Base-by-base conservation (phyloP, 2,888 invertebrate genomes). In the Drosophila paramelanica region DNA sequence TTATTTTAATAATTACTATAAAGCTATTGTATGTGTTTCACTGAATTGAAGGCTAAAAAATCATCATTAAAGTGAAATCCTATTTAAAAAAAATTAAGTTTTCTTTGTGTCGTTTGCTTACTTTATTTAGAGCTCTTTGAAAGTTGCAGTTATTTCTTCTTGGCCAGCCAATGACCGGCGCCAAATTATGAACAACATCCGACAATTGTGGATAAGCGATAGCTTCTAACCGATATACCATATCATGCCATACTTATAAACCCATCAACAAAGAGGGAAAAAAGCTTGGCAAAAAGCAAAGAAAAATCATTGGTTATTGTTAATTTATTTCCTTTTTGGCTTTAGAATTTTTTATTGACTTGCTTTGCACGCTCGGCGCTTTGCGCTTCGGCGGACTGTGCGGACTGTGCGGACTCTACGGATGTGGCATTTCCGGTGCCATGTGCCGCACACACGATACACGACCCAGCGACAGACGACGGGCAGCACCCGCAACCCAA, bases 301-400 rank as follows among this genome's bases (percentile, higher is more conserved):
- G 36, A 42, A 57, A 85, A 88, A 82, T 71, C 88, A 73, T 83
- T 67, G 80, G 71, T 88, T 86, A 86, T 88, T 82, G 86, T 82
- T 88, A 88, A 88, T 84, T 86, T 86, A 84, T 84, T 88, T 84
- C 83, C 83, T 86, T 72, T 81, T 73, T 71, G 73, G 75, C 80
- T 79, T 87, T 82, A 75, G 73, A 88, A 88, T 84, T 75, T 69
- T 82, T 76, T 73, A 79, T 77, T 77, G 75, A 79, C 76, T 75
- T 56, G 71, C 64, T 49, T 67, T 67, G 51, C 17, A 45, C 60
- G 64, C 62, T 49, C 36, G 43, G 55, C 53, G 39, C 23, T 43
- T 20, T 27, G 36, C 31, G 31, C 31, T 31, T 31, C 10, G 31
- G 20, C 43, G 46, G 57, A 62, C 79, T 65, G 42, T 59, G 20